Conservation (phyloP, 1,140 invertebrate species). For the Drosophila rufa region DNA sequence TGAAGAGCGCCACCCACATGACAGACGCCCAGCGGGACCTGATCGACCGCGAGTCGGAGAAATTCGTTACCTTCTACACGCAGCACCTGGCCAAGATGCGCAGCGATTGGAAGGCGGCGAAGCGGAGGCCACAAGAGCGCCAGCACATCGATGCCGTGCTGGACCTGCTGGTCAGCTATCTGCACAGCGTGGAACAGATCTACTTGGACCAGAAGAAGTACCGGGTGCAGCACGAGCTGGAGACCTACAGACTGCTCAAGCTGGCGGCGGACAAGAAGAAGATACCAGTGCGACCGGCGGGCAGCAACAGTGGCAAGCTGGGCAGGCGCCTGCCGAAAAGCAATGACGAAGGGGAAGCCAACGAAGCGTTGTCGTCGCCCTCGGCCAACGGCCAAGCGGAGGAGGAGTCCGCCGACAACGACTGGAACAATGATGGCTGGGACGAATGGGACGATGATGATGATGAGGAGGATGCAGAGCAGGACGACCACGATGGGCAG, state of each 20-base stretch:
- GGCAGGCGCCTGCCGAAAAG: constrained; percentile 28
- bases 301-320: constrained; percentile 48
- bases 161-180: constrained; percentile 91
- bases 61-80: constrained; percentile 93
- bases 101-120: constrained; percentile 90
- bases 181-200: constrained; percentile 94
- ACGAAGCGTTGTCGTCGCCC: constrained; percentile 2
- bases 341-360: constrained; percentile 16
- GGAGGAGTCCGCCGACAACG: constrained; percentile 40
- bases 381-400: neutral
- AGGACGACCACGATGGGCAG: constrained; percentile 22
- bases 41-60: constrained; percentile 93
- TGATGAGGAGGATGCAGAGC: constrained; percentile 13
- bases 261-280: constrained; percentile 87
- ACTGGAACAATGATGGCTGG: constrained; percentile 70
- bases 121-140: constrained; percentile 88
- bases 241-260: constrained; percentile 92
- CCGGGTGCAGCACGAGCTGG: constrained; percentile 92
- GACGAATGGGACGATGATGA: constrained; percentile 58
- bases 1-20: constrained; percentile 89
- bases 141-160: constrained; percentile 92
- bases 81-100: constrained; percentile 87
- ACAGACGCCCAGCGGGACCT: constrained; percentile 91
- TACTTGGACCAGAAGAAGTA: constrained; percentile 95
- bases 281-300: constrained; percentile 75